phyloP scores from a whole-genome alignment of 2,113 vertebrate species.

The Phainopepla nitens region DNA sequence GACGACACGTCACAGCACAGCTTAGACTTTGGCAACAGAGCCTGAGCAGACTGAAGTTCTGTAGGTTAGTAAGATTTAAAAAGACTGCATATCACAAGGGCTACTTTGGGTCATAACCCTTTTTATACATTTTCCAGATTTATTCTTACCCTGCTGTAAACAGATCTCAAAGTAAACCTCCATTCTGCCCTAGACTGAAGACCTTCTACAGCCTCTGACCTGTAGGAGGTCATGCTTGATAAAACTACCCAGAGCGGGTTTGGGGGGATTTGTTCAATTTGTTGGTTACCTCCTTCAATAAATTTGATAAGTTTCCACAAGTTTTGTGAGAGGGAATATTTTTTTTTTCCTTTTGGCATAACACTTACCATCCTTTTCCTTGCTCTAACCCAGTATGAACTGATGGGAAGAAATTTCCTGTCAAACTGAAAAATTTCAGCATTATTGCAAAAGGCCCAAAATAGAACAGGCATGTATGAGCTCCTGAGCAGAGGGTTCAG shows the following conservation, averaged over 20 bases:
- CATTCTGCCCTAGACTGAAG: neutral
- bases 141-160: neutral
- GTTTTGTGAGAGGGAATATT: neutral
- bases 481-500: neutral
- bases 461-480: neutral
- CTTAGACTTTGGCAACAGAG: neutral
- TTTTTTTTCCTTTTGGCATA: neutral
- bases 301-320: neutral
- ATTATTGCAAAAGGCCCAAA: neutral
- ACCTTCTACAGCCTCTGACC: neutral
- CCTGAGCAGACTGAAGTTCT: neutral
- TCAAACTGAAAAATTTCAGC: neutral
- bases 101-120: neutral
- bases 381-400: neutral
- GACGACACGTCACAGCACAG: neutral
- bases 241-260: neutral
- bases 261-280: fast-evolving
- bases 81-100: neutral
- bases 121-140: neutral
- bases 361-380: neutral
- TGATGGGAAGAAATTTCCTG: neutral
- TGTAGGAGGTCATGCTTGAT: neutral
- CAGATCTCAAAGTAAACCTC: neutral
- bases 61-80: neutral
- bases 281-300: neutral